Base-by-base conservation (phyloP, 2,113 vertebrate genomes). In the Cricetomys ansorgei region DNA sequence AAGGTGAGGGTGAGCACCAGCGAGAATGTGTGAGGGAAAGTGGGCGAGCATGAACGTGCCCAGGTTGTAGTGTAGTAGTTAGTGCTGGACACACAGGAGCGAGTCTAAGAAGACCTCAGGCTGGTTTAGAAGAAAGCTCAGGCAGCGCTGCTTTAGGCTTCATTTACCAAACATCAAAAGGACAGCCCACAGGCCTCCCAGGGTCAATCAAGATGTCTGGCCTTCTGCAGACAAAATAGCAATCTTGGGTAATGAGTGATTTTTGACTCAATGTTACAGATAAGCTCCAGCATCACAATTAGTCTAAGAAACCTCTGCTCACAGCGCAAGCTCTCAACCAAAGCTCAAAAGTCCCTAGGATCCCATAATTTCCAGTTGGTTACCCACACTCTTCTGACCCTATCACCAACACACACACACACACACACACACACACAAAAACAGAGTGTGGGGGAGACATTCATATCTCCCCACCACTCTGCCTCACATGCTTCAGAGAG, bases 331-430 rank as follows among this genome's bases (percentile, higher is more conserved):
- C 87, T n/a, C 9, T 92, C 70, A 88, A 57, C 19, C 95, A 65
- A 80, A 93, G 81, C 48, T n/a, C 84, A 48, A 64, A 96, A 86
- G 94, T 92, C 92, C 95, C 92, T 50, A 59, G 70, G 50, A 95
- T 89, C 65, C 96, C 93, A 55, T 92, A 48, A 95, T 89, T 94
- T 96, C 93, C 92, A 95, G 65, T 29, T 91, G 89, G 80, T 59
- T 79, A 79, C 72, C 59, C 70, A 53, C 40, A 17, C 67, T 29
- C 40, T 29, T 29, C 25, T 53, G 37, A 45, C 12, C 27, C 16
- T n/a, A n/a, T n/a, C n/a, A n/a, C n/a, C 40, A 72, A 45, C 29
- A 34, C 53, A 34, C 15, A 9, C 69, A 43, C 5, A 5, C 50
- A 34, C 40, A 72, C 50, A 40, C 67, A 55, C n/a, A n/a, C n/a